phyloP scores from a whole-genome alignment of 1,140 invertebrate species.

The Zaprionus africanus region DNA sequence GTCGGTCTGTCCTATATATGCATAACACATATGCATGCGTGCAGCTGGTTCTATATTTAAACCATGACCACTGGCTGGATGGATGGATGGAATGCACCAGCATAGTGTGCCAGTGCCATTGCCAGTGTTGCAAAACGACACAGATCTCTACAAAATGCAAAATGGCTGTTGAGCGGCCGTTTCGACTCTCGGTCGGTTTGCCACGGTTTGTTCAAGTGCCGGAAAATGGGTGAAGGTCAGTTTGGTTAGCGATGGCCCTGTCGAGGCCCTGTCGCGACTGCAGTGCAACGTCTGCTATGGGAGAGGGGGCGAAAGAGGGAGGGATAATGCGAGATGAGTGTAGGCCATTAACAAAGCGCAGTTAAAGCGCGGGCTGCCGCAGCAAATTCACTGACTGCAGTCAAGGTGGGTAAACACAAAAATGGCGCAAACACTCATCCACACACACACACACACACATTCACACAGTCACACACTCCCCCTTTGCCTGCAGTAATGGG shows the following conservation, averaged over 20 bases:
- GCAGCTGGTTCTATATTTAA: conserved; percentile 16
- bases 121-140: conserved; percentile 9
- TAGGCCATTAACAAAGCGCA: conserved; percentile 67
- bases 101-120: background rate
- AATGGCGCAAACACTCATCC: conserved; percentile 9
- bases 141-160: background rate
- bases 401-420: conserved; percentile 59
- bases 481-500: conserved; percentile 2
- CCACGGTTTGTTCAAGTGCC: conserved; percentile 48
- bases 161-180: conserved; percentile 22
- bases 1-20: background rate
- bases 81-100: background rate
- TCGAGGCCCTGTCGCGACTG: conserved; percentile 24
- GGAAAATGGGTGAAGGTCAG: conserved; percentile 78
- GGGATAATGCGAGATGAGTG: conserved; percentile 20
- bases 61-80: background rate
- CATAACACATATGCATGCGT: conserved; percentile 7
- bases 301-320: background rate
- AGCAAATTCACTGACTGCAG: conserved; percentile 28
- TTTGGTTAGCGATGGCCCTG: conserved; percentile 25
- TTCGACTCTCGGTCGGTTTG: conserved; percentile 65
- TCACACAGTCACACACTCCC: background rate
- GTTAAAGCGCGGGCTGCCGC: conserved; percentile 5
- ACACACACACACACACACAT: background rate
- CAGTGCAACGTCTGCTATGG: conserved; percentile 15